Percentiles rank a stretch among this genome's conserved stretches.
Conservation (phyloP, 2,113 vertebrate genomes). For the Panthera uncia region DNA sequence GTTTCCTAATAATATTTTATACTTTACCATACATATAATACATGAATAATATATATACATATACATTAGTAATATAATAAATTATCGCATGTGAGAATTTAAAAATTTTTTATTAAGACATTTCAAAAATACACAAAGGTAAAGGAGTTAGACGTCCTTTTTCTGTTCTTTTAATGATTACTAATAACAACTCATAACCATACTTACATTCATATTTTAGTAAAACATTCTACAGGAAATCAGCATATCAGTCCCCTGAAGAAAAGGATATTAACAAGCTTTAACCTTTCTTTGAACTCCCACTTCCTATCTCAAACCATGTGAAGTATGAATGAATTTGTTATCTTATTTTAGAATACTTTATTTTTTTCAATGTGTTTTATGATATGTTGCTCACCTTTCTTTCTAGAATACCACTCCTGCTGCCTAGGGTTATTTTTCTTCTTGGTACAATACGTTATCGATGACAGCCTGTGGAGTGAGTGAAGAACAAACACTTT, state of each 20-base stretch:
- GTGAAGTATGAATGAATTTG: background rate
- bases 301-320: background rate
- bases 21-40: background rate
- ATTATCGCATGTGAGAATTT: background rate
- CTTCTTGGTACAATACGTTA: background rate
- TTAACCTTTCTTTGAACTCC: background rate
- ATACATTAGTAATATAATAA: background rate
- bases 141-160: background rate
- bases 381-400: background rate
- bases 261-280: background rate
- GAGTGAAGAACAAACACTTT: background rate
- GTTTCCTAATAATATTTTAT: background rate
- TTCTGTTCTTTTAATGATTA: background rate
- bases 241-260: background rate
- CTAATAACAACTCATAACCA: background rate
- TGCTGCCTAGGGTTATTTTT: background rate
- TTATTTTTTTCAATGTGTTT: background rate
- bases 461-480: background rate
- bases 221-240: background rate
- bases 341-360: background rate
- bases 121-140: background rate
- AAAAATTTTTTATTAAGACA: background rate
- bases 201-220: background rate
- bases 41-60: background rate
- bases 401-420: background rate